Conservation (phyloP, 2,797 vertebrate species). For the Lepus townsendii region DNA sequence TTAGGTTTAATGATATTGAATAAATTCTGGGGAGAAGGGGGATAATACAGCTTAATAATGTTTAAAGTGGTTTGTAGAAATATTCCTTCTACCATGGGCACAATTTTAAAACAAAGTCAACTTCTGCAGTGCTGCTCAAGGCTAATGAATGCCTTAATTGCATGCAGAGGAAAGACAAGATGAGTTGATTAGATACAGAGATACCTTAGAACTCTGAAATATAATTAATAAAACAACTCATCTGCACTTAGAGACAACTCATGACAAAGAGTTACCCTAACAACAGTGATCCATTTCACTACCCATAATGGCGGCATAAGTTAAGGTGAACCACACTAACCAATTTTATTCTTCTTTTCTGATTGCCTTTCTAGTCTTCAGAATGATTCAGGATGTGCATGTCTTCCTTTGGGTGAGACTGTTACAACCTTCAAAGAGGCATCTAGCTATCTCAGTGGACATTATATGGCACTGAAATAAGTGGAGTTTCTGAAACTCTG, state of each 20-base stretch:
- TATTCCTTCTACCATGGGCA: constrained; percentile 83
- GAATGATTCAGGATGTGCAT: not conserved
- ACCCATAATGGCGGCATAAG: not conserved
- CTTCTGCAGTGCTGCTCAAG: constrained; percentile 86
- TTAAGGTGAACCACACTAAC: not conserved
- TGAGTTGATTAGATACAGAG: constrained; percentile 89
- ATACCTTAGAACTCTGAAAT: constrained; percentile 87
- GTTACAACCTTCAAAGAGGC: not conserved
- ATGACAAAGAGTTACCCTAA: not conserved
- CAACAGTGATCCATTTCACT: not conserved
- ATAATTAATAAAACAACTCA: constrained; percentile 87
- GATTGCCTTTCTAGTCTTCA: not conserved
- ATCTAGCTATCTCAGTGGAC: not conserved
- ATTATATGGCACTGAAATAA: not conserved
- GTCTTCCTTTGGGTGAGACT: not conserved
- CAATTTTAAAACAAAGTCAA: constrained; percentile 88
- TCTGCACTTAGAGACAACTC: constrained; percentile 83
- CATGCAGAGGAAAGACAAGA: constrained; percentile 85
- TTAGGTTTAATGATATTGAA: constrained; percentile 77
- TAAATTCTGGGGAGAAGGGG: constrained; percentile 59
- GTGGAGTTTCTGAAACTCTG: not conserved
- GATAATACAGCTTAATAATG: constrained; percentile 68
- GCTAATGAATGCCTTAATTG: constrained; percentile 88
- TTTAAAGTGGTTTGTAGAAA: constrained; percentile 87
- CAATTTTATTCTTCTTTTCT: constrained; percentile 33